phyloP scores from a whole-genome alignment of 2,797 vertebrate species.

The Pteronotus mesoamericanus region DNA sequence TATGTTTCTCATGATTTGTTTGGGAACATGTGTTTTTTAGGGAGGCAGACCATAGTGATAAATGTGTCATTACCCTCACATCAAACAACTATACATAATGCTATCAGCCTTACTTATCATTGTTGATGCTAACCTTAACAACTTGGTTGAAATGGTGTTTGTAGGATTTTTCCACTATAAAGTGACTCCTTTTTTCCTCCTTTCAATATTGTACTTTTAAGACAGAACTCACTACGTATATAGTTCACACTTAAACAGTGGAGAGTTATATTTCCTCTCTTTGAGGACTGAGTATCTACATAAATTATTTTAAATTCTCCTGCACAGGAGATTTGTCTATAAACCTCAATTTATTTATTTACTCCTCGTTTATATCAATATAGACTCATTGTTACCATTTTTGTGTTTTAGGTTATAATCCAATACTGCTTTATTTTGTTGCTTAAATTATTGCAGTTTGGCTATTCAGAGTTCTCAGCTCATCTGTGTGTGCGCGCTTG shows the following conservation, averaged over 20 bases:
- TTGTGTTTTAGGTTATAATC: neutral
- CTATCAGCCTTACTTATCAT: neutral
- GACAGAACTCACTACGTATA: neutral
- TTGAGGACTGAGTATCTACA: neutral
- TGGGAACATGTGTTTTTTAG: neutral
- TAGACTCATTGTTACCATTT: neutral
- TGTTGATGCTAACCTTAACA: neutral
- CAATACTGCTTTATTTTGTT: neutral
- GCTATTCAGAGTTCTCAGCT: neutral
- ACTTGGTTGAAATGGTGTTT: neutral
- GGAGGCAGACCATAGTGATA: neutral
- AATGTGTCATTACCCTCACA: neutral
- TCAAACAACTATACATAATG: neutral
- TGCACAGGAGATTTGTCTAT: neutral
- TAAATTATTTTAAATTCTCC: neutral
- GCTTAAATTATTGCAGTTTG: neutral
- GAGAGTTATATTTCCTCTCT: neutral
- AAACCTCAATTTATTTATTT: neutral
- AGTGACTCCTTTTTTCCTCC: neutral
- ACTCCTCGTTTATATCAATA: neutral
- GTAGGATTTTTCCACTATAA: neutral
- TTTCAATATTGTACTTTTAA: neutral
- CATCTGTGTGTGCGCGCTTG: neutral
- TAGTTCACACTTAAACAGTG: neutral
- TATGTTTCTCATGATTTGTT: neutral